phyloP scores from a whole-genome alignment of 2,113 vertebrate species.

The Typhlomys cinereus region DNA sequence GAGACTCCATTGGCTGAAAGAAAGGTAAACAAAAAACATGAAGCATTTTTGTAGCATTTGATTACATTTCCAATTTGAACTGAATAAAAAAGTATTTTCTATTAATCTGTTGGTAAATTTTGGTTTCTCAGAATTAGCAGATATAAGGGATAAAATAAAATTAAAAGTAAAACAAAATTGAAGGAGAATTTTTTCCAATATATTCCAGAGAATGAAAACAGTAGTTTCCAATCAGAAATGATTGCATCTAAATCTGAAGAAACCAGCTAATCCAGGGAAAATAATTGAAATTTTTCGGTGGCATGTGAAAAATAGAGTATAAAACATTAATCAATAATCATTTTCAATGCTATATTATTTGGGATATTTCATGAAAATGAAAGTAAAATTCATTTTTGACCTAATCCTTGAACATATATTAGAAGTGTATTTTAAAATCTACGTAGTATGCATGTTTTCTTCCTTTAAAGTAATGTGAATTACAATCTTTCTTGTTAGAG shows the following conservation, averaged over 20 bases:
- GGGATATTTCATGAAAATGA: slow-evolving; percentile 21
- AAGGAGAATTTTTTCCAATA: neutral
- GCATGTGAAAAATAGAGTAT: neutral
- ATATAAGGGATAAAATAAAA: neutral
- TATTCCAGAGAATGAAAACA: neutral
- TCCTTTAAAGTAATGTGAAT: neutral
- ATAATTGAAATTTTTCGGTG: neutral
- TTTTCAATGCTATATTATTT: neutral
- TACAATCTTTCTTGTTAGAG: neutral
- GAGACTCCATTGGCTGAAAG: neutral
- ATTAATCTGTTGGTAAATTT: neutral
- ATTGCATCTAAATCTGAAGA: neutral
- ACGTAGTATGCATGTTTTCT: neutral
- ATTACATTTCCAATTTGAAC: neutral
- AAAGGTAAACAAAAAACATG: neutral
- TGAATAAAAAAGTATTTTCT: neutral
- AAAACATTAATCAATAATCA: neutral
- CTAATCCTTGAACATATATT: neutral
- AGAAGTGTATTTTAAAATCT: neutral
- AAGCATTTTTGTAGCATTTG: neutral
- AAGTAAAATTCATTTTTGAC: neutral
- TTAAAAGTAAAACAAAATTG: neutral
- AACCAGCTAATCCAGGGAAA: neutral
- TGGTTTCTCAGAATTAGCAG: neutral
- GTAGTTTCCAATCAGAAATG: neutral